Percentiles rank a stretch among this genome's conserved stretches.
Evolutionary conservation across 2,113 vertebrate genomes (phyloP).

Genomic region (Colinus virginianus): DNA sequence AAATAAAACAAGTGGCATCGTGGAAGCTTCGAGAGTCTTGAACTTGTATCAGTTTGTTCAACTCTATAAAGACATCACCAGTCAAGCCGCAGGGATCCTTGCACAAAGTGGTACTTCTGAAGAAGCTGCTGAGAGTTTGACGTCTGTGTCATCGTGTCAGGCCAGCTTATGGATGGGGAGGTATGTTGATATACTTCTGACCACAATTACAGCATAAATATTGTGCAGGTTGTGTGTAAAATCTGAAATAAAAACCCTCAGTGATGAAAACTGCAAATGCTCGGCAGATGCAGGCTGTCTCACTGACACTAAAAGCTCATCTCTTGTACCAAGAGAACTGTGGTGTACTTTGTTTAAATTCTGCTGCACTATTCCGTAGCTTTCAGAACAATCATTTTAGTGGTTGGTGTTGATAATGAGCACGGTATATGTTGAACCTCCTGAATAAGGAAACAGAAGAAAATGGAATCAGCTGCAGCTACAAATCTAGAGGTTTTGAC

Average conservation of each 20-base stretch:
- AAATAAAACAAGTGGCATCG: conserved; percentile 90
- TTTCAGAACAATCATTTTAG: not conserved
- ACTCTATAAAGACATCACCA: conserved; percentile 94
- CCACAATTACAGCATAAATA: not conserved
- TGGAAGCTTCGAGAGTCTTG: conserved; percentile 96
- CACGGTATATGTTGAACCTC: not conserved
- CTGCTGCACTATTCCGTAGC: not conserved
- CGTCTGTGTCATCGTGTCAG: conserved; percentile 88
- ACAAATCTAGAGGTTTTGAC: conserved; percentile 37
- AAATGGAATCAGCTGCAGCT: conserved; percentile 57
- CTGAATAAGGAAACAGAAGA: conserved; percentile 30
- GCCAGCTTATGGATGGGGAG: conserved; percentile 98
- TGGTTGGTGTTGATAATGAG: not conserved
- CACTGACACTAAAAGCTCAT: not conserved
- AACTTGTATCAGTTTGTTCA: conserved; percentile 98
- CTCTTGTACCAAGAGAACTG: not conserved
- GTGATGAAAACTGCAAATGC: not conserved
- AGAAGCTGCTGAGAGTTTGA: conserved; percentile 79
- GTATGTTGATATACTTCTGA: conserved; percentile 71
- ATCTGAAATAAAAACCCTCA: not conserved
- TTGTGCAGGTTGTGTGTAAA: not conserved
- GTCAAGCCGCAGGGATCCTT: conserved; percentile 90
- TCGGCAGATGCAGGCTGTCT: not conserved
- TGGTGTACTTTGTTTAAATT: not conserved
- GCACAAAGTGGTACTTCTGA: conserved; percentile 77